Evolutionary conservation across 2,888 invertebrate genomes (phyloP).

Genomic region (Ypsolopha scabrella): DNA sequence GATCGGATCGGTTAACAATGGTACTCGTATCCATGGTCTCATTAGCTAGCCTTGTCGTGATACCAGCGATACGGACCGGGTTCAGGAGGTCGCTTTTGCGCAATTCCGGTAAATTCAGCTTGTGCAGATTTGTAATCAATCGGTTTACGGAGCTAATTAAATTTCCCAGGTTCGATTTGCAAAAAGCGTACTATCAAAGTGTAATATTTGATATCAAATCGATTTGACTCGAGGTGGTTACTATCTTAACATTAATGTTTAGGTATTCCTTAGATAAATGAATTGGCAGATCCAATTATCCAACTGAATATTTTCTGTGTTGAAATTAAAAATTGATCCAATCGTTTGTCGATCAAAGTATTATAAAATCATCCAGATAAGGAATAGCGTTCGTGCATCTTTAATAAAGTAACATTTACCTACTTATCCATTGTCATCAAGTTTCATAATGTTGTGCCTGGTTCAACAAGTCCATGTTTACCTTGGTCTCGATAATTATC

Average conservation of each 20-base stretch:
- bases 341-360: no score
- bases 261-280: no score
- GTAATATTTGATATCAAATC: no score
- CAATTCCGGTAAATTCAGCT: constrained; percentile 28
- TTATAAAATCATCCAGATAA: background rate
- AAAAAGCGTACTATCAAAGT: no score
- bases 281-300: no score
- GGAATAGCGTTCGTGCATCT: background rate
- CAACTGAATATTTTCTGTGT: no score
- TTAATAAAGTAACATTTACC: background rate
- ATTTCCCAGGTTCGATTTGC: background rate
- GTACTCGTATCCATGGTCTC: constrained; percentile 57
- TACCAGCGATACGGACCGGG: constrained; percentile 14
- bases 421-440: background rate
- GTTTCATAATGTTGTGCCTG: background rate
- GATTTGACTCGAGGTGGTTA: no score
- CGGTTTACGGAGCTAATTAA: background rate
- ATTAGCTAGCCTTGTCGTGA: constrained; percentile 57
- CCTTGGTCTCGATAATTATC: constrained; percentile 1
- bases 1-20: constrained; percentile 66
- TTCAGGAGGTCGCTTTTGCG: constrained; percentile 32
- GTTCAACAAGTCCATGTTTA: background rate
- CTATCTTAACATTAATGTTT: no score
- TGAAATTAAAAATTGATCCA: no score
- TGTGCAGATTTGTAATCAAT: background rate